Evolutionary conservation across 2,888 invertebrate genomes (phyloP), one percentile per base, ranked within the genome.

Genomic region (Caenorhabditis japonica): DNA sequence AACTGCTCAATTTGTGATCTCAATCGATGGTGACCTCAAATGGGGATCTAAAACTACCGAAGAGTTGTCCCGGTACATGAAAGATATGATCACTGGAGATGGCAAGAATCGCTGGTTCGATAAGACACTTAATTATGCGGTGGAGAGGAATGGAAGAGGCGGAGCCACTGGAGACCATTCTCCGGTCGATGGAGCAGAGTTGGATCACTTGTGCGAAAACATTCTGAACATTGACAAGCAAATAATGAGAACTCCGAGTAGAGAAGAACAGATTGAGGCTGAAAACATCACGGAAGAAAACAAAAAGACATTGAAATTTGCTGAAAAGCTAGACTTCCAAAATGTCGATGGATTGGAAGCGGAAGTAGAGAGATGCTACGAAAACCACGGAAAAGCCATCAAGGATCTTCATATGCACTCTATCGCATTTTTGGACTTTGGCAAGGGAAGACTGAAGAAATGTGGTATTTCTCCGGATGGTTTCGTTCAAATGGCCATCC

Each of bases 381-480:
- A 44, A 2, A 47, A 72, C 7, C 76, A 80, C 43, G 39, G 34
- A 3, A 34, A 41, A 10, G 62, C 74, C 0, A 38, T 51, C 0
- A 58, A 73, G 15, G 81, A 83, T 33, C 60, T 83, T 10, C 83
- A 85, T 64, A 69, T 85, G 56, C 75, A 80, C 27, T 76, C 80
- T 23, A 60, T 76, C 34, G 76, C 85, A 4, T 79, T 78, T 62
- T 56, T 46, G 52, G 79, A 83, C 38, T 87, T 78, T 44, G 87
- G 85, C 53, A 86, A 84, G 64, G 85, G 83, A n/a, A 94, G 95
- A 88, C 95, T 97, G 92, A 97, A 97, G 90, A 92, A 92, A 59
- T 94, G 94, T 85, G 92, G 92, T 58, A 91, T 95, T 58, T 95
- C 95, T 46, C 97, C 97, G 0, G 97, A 97, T 90, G 97, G 96